phyloP scores from a whole-genome alignment of 64 coral and sea anemone genomes.

The Pocillopora verrucosa region DNA sequence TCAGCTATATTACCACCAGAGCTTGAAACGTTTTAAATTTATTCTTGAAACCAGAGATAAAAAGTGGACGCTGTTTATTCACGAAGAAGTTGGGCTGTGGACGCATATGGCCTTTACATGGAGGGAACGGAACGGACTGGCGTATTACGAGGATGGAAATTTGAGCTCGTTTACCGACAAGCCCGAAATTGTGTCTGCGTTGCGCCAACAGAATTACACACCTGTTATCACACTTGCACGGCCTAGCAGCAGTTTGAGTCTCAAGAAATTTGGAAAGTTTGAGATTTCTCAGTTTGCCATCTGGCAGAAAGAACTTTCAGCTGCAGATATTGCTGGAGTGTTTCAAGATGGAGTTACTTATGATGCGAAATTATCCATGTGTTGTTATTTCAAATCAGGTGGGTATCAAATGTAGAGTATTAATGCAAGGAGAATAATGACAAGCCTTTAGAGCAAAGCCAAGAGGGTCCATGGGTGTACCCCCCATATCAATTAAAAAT shows the following conservation, averaged over 20 bases:
- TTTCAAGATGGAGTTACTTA: constrained; percentile 39
- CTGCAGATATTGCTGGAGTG: constrained; percentile 50
- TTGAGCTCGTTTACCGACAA: constrained; percentile 58
- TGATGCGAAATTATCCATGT: constrained; percentile 35
- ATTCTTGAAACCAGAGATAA: constrained; percentile 42
- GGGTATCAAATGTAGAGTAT: not conserved
- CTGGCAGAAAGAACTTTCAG: constrained; percentile 72
- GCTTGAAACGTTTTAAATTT: constrained; percentile 53
- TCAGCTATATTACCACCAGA: constrained; percentile 49
- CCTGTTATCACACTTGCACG: constrained; percentile 80
- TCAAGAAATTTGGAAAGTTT: constrained; percentile 72
- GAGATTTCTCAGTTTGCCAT: constrained; percentile 89
- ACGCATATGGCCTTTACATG: constrained; percentile 64
- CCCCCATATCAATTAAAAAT: too few species aligned
- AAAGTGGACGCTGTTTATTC: constrained; percentile 47
- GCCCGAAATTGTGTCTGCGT: constrained; percentile 1
- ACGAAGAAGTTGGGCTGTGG: constrained; percentile 41
- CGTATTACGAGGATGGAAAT: constrained; percentile 72
- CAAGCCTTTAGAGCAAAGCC: too few species aligned
- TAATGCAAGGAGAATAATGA: not conserved
- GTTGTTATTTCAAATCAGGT: constrained; percentile 78
- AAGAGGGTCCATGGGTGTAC: too few species aligned
- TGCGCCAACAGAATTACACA: constrained; percentile 46
- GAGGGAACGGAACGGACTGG: constrained; percentile 2
- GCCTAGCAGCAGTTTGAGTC: constrained; percentile 29